Base-by-base conservation (phyloP, 2,113 vertebrate species). In the Psittacula cyanocephala region DNA sequence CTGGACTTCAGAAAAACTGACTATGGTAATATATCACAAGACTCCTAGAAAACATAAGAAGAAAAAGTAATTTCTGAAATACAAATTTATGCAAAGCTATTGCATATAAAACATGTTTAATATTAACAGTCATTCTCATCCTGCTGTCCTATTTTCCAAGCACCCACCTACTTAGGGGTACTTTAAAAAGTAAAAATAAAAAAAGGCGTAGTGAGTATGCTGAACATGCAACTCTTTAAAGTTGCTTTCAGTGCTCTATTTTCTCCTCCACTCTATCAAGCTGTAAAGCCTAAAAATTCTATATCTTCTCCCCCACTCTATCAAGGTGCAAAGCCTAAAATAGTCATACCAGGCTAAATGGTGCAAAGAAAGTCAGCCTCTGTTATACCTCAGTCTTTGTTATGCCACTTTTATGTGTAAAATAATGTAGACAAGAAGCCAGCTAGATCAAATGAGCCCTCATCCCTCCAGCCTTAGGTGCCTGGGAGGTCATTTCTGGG, bases 101-200 rank as follows among this genome's bases (percentile, higher is more conserved):
- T 59, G 23, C 43, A 81, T 79, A 93, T 49, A 74, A 88, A 86
- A 19, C 41, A 41, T 85, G 31, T 87, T 86, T 59, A 87, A 87
- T 95, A 91, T 93, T 93, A 95, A 82, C 49, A 95, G 76, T 50
- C 46, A 70, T 88, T 87, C 65, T 70, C n/a, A 91, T 46, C 64
- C 78, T 6, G 82, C 57, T 87, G 89, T 64, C 76, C 90, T 88
- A 71, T 86, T 96, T 97, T 94, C 82, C 46, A 78, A 90, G 68
- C 55, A 77, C 6, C 39, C 62, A 80, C n/a, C 86, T 78, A 88
- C 82, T 81, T 86, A 75, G 1, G 9, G 35, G n/a, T 13, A 50
- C 52, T 81, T 91, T 25, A 84, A 92, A 91, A 93, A 64, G n/a
- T 43, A 74, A 83, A 93, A 88, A 72, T 25, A 9, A 64, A 82